Percentiles rank a stretch among this genome's conserved stretches.
These are phyloP conservation scores for Parascotia fuliginaria DNA, from an alignment of 2,888 invertebrate genomes.

Conservation along the genomic window DNA sequence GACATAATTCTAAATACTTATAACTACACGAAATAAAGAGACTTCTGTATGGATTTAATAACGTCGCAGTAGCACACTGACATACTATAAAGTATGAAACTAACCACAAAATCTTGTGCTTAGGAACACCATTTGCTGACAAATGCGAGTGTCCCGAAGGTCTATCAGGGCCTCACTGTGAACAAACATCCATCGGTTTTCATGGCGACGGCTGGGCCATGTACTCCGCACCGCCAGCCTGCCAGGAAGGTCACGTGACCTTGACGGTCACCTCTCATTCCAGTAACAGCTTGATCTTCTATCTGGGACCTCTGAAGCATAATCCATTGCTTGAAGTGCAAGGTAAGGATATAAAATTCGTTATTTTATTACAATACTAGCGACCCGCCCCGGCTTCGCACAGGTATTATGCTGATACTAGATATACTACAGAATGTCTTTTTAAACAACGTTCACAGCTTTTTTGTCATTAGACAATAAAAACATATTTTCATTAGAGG, in stretches of 20 bases:
- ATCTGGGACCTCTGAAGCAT: conserved; percentile 92
- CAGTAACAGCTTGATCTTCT: conserved; percentile 94
- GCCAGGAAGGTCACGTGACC: conserved; percentile 93
- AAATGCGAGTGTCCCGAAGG: conserved; percentile 94
- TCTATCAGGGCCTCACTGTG: conserved; percentile 95
- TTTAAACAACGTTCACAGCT: no score
- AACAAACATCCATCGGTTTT: conserved; percentile 95
- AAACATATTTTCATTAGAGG: no score
- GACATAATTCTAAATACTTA: no score
- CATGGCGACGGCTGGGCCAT: conserved; percentile 97
- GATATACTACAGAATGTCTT: no score
- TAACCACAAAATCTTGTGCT: not conserved
- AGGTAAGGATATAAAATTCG: conserved; percentile 69
- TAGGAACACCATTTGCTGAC: conserved; percentile 85
- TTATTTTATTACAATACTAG: no score
- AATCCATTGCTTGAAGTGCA: conserved; percentile 88
- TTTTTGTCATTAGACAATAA: no score
- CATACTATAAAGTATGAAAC: no score
- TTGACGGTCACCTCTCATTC: conserved; percentile 92
- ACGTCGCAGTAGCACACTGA: no score
- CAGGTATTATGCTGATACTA: no score
- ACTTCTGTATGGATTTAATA: no score
- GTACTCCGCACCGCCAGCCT: conserved; percentile 94
- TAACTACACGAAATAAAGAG: no score
- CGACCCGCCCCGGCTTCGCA: no score